A percentile compares a stretch with the other conserved stretches of the same genome.
Evolutionary conservation across 2,797 vertebrate species (phyloP).

Genomic region (Aulostomus chinensis): DNA sequence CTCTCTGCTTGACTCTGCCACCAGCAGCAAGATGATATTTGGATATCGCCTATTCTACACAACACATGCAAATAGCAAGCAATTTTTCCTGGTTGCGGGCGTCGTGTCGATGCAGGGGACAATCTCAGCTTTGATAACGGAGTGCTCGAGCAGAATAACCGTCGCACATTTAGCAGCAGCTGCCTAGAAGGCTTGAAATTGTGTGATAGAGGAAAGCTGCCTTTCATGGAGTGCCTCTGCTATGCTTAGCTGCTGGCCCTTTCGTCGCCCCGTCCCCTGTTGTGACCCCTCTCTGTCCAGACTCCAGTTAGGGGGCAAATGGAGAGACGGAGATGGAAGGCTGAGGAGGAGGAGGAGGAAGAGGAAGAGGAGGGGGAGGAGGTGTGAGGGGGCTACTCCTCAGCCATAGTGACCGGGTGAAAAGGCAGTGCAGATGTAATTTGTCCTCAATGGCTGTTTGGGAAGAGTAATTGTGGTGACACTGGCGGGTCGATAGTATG

Average conservation of each 20-base stretch:
- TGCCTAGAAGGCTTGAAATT: slow-evolving; percentile 47
- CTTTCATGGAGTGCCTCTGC: slow-evolving; percentile 48
- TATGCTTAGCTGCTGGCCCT: slow-evolving; percentile 23
- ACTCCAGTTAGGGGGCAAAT: slow-evolving; percentile 56
- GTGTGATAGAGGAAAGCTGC: slow-evolving; percentile 49
- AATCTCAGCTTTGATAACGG: slow-evolving; percentile 51
- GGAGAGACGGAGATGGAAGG: slow-evolving; percentile 70
- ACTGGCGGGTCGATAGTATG: slow-evolving; percentile 97
- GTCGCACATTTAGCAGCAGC: slow-evolving; percentile 50
- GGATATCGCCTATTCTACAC: slow-evolving; percentile 43
- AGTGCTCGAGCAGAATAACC: slow-evolving; percentile 57
- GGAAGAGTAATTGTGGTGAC: slow-evolving; percentile 99
- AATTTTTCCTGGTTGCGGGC: slow-evolving; percentile 22
- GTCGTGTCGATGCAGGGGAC: slow-evolving; percentile 26
- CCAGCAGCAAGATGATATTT: slow-evolving; percentile 47
- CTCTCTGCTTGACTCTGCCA: slow-evolving; percentile 72
- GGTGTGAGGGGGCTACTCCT: slow-evolving; percentile 85
- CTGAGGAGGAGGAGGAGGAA: slow-evolving; percentile 55
- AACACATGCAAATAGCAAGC: slow-evolving; percentile 49
- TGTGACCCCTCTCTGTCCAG: slow-evolving; percentile 48
- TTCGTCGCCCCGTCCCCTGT: slow-evolving; percentile 42
- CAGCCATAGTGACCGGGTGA: slow-evolving; percentile 94
- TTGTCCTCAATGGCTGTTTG: slow-evolving; percentile 99
- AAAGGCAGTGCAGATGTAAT: slow-evolving; percentile 99
- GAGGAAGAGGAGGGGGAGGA: slow-evolving; percentile 54